Base-by-base conservation (phyloP, 2,888 invertebrate genomes). In the Salticus scenicus region DNA sequence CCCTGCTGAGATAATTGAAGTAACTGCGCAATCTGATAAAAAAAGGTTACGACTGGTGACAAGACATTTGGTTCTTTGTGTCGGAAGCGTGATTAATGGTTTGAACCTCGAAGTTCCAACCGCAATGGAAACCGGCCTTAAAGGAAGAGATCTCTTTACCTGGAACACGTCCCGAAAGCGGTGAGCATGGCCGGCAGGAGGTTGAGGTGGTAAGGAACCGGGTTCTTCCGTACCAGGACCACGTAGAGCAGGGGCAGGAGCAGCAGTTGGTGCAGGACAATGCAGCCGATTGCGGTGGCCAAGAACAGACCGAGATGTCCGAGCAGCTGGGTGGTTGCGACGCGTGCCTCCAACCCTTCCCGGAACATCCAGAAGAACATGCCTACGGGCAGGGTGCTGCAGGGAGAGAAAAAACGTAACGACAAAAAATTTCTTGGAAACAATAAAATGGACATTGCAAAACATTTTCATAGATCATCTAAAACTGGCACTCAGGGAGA, bases 311-410 rank as follows among this genome's bases (percentile, higher is more conserved):
- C 87, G 67, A 87, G 30, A 70, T 87, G 74, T 12, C 77, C 72
- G 17, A 87, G 31, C 14, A 87, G 66, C 33, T 87, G 70, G 1
- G 69, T 28, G 1, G 76, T 66, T 1, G 72, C 75, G 0, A 82
- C 75, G 0, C 41, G 33, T 7, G 67, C 66, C 63, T 83, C 77
- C 30, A 87, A 30, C 0, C 87, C 87, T 37, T 87, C 87, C 0
- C 66, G 20, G 17, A 78, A 66, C 87, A 87, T 87, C 87, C 82
- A 87, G 76, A 87, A 87, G 63, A 87, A 83, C 87, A 87, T 87
- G 1, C 87, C 87, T n/a, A 87, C 5, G 0, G 83, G 79, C 0
- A 87, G 63, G 12, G 83, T 28, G 10, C 87, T 87, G 67, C 0
- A 69, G 7, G 31, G 37, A 27, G 57, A 24, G 57, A 37, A 42